These are phyloP conservation scores for Dysidea cf. avara DNA, from an alignment of 37 sponge, comb jelly and placozoan species.

Conservation along the genomic window DNA sequence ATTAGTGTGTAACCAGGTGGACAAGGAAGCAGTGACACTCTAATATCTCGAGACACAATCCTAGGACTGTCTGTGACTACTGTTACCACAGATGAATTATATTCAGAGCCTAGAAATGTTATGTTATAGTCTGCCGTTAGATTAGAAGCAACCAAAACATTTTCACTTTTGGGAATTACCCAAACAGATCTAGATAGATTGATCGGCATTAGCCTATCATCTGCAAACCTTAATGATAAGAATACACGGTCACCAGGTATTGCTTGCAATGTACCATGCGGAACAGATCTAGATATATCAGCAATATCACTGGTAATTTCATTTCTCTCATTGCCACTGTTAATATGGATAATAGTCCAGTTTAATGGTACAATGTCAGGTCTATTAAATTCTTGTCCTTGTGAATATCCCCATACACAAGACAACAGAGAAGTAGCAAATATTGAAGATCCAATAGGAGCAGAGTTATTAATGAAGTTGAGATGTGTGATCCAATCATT, in stretches of 20 bases:
- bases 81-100: background rate
- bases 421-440: conserved; percentile 32
- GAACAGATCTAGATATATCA: background rate
- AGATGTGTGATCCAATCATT: conserved; percentile 11
- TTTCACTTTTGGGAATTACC: too few relatives aligned
- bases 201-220: too few relatives aligned
- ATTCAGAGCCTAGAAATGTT: background rate
- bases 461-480: conserved; percentile 19
- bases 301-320: background rate
- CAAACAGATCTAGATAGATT: too few relatives aligned
- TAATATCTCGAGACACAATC: background rate
- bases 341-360: background rate
- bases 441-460: conserved; percentile 27
- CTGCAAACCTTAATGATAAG: too few relatives aligned
- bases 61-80: conserved; percentile 1
- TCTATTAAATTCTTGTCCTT: background rate
- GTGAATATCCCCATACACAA: conserved; percentile 34
- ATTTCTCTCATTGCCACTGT: background rate
- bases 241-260: too few relatives aligned
- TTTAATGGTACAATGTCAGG: too few relatives aligned
- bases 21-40: background rate
- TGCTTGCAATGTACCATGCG: too few relatives aligned
- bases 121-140: too few relatives aligned
- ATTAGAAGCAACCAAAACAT: too few relatives aligned
- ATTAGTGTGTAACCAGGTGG: background rate